phyloP scores from a whole-genome alignment of 2,797 vertebrate species.

The Lophius americanus region DNA sequence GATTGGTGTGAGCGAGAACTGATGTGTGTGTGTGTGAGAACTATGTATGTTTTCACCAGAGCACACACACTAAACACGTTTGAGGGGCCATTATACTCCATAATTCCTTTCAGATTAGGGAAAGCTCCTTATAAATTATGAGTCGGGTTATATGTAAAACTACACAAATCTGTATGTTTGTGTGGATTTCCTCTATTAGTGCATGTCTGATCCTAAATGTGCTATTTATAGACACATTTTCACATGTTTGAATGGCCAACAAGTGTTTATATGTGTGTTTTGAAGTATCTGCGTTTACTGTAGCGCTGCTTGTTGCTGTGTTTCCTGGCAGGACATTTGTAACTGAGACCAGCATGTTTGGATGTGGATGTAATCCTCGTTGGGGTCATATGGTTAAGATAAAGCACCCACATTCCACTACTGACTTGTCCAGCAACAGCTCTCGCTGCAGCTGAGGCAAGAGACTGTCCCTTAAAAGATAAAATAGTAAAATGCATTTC shows the following conservation, averaged over 20 bases:
- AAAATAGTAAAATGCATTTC: slow-evolving; percentile 6
- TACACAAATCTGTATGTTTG: neutral
- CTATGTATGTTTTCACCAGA: slow-evolving; percentile 14
- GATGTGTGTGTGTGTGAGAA: slow-evolving; percentile 9
- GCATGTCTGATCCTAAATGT: slow-evolving; percentile 27
- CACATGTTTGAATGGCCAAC: slow-evolving; percentile 28
- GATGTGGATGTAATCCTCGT: slow-evolving; percentile 51
- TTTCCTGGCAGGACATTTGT: slow-evolving; percentile 76
- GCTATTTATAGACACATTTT: slow-evolving; percentile 17
- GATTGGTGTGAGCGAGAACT: slow-evolving; percentile 9
- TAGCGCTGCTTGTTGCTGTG: slow-evolving; percentile 19
- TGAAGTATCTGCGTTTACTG: slow-evolving; percentile 25
- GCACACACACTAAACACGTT: neutral
- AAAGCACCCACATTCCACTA: slow-evolving; percentile 33
- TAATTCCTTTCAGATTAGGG: slow-evolving; percentile 8
- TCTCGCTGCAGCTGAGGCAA: neutral
- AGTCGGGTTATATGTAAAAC: neutral
- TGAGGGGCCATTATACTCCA: neutral
- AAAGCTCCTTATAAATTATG: no score
- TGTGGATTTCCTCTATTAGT: slow-evolving; percentile 21
- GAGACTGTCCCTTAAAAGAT: no score
- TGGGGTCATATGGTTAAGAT: slow-evolving; percentile 51
- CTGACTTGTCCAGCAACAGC: slow-evolving; percentile 16
- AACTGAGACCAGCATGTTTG: slow-evolving; percentile 67
- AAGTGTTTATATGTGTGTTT: slow-evolving; percentile 54